Conservation (phyloP, 1,140 invertebrate species). For the Drosophila pallidifrons region DNA sequence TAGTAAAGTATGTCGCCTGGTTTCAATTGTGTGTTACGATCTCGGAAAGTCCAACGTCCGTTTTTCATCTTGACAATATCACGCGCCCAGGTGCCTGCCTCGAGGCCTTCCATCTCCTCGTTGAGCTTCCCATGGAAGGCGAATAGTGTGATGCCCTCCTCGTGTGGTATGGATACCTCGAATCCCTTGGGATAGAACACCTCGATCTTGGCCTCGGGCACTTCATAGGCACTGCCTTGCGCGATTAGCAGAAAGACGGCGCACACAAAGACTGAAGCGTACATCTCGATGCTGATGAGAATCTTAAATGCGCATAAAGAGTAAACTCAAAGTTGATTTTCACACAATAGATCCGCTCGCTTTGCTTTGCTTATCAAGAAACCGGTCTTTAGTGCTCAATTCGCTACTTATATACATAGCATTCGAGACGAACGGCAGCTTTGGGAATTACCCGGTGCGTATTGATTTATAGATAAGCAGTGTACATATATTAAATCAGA, state of each 20-base stretch:
- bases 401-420: constrained; percentile 3
- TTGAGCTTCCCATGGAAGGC: constrained; percentile 92
- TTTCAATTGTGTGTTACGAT: constrained; percentile 87
- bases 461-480: background rate
- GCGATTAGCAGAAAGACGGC: constrained; percentile 16
- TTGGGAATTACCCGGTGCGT: background rate
- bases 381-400: constrained; percentile 56
- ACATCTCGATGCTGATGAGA: constrained; percentile 34
- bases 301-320: constrained; percentile 48
- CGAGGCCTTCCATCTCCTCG: constrained; percentile 89
- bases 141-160: constrained; percentile 89
- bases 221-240: constrained; percentile 84
- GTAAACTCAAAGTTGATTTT: constrained; percentile 1
- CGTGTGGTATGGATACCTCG: constrained; percentile 88
- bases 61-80: constrained; percentile 89
- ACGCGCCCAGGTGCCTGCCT: constrained; percentile 89
- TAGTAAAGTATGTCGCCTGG: constrained; percentile 90
- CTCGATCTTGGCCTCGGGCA: constrained; percentile 87
- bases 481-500: background rate
- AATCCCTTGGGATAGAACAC: constrained; percentile 88
- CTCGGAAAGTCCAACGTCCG: constrained; percentile 89
- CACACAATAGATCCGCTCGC: constrained; percentile 17
- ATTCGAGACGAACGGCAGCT: background rate
- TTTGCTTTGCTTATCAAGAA: constrained; percentile 57
- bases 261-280: constrained; percentile 25